These are phyloP conservation scores for Batillaria attramentaria DNA, from an alignment of 1,140 invertebrate genomes.

Conservation along the genomic window DNA sequence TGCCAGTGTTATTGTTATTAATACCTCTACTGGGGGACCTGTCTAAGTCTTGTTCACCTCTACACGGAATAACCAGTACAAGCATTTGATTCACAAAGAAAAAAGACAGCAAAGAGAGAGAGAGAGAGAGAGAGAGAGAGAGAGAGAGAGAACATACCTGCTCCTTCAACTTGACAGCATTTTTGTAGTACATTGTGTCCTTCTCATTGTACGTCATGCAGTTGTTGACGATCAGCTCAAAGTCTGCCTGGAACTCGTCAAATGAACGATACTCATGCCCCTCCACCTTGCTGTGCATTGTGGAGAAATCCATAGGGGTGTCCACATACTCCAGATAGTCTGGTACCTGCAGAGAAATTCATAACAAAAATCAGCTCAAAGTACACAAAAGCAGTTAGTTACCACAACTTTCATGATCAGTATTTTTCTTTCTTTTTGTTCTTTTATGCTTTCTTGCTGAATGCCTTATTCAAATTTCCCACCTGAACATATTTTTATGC, in stretches of 20 bases:
- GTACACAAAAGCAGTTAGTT: not conserved
- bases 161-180: slow-evolving; percentile 89
- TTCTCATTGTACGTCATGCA: slow-evolving; percentile 96
- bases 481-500: too few species aligned
- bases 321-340: slow-evolving; percentile 94
- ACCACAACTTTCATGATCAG: too few species aligned
- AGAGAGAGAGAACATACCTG: slow-evolving; percentile 75
- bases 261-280: slow-evolving; percentile 85
- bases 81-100: not conserved
- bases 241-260: slow-evolving; percentile 88
- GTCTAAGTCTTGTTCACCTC: too few species aligned
- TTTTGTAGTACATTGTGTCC: slow-evolving; percentile 86
- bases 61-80: too few species aligned
- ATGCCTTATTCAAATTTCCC: too few species aligned
- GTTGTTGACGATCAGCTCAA: slow-evolving; percentile 94
- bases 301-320: slow-evolving; percentile 96
- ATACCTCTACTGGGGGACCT: too few species aligned
- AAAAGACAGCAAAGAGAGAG: not conserved
- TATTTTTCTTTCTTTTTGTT: too few species aligned
- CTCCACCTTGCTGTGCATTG: slow-evolving; percentile 86
- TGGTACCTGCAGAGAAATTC: slow-evolving; percentile 79
- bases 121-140: not conserved
- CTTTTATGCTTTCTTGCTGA: slow-evolving; percentile 95
- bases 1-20: too few species aligned
- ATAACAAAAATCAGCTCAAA: too few species aligned